These are phyloP conservation scores for Amiota minor DNA, from an alignment of 2,888 invertebrate genomes.

Conservation along the genomic window DNA sequence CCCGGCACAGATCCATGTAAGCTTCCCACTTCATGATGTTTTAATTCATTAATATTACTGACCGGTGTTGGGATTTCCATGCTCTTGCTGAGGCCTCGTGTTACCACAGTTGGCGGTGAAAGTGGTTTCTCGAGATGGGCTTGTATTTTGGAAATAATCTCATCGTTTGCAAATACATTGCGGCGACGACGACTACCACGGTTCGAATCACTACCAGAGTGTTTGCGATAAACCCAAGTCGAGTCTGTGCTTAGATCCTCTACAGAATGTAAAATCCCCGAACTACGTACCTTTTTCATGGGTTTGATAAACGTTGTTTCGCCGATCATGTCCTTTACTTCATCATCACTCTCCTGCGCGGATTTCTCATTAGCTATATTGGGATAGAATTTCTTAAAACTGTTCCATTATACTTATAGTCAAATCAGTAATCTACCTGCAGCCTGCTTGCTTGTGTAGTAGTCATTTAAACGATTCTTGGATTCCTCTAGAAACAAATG, in stretches of 20 bases:
- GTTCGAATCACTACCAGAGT: slow-evolving; percentile 72
- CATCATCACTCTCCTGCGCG: slow-evolving; percentile 74
- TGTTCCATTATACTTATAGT: not conserved
- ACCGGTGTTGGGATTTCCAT: slow-evolving; percentile 74
- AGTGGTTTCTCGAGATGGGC: slow-evolving; percentile 70
- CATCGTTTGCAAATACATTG: slow-evolving; percentile 72
- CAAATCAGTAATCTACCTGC: slow-evolving; percentile 41
- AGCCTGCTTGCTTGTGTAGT: slow-evolving; percentile 63
- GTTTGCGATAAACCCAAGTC: slow-evolving; percentile 81
- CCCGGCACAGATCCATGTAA: slow-evolving; percentile 50
- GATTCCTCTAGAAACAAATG: slow-evolving; percentile 73
- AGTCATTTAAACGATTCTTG: slow-evolving; percentile 72
- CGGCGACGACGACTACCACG: slow-evolving; percentile 72
- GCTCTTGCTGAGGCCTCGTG: slow-evolving; percentile 73
- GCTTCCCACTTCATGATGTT: slow-evolving; percentile 51
- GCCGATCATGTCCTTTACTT: slow-evolving; percentile 76
- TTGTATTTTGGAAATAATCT: slow-evolving; percentile 71
- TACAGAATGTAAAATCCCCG: slow-evolving; percentile 82
- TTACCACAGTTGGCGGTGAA: slow-evolving; percentile 67
- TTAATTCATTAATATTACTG: slow-evolving; percentile 68
- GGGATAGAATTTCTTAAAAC: not conserved
- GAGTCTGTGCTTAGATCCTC: slow-evolving; percentile 84
- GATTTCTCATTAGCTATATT: slow-evolving; percentile 56
- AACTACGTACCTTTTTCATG: slow-evolving; percentile 80
- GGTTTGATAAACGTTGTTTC: slow-evolving; percentile 76